Evolutionary conservation across 2,888 invertebrate genomes (phyloP).

Genomic region (Harpalus rubripes): DNA sequence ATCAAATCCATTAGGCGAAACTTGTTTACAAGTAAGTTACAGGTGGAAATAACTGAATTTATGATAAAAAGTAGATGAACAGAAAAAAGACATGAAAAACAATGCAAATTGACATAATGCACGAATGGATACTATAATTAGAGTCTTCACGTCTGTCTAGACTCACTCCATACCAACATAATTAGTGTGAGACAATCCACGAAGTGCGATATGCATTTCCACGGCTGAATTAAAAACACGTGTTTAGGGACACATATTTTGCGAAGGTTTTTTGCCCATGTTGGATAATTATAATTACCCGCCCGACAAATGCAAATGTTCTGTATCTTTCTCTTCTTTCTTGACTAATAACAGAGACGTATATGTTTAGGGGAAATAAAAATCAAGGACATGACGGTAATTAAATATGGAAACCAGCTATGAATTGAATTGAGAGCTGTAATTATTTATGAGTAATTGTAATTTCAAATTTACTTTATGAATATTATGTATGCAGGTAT

Average conservation of each 20-base stretch:
- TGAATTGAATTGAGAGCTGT: conserved; percentile 29
- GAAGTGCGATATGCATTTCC: conserved; percentile 46
- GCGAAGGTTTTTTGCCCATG: conserved; percentile 15
- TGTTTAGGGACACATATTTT: conserved; percentile 56
- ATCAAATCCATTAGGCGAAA: background rate
- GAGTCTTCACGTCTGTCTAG: conserved; percentile 49
- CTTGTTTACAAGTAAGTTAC: background rate
- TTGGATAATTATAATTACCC: conserved; percentile 43
- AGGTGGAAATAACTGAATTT: background rate
- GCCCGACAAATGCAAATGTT: conserved; percentile 41
- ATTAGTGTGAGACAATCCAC: conserved; percentile 57
- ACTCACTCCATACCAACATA: conserved; percentile 51
- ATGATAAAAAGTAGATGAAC: too few relatives aligned
- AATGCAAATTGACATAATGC: conserved; percentile 56
- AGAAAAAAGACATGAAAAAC: conserved; percentile 27
- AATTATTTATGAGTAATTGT: conserved; percentile 12
- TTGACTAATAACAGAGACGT: conserved; percentile 8
- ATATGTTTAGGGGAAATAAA: background rate
- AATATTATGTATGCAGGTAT: background rate
- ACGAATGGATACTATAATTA: conserved; percentile 65
- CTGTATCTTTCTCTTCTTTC: conserved; percentile 14
- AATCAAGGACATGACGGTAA: conserved; percentile 23
- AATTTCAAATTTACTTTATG: conserved; percentile 25
- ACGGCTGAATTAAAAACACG: conserved; percentile 50
- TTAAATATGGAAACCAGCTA: conserved; percentile 26